Evolutionary conservation across 2,113 vertebrate species (phyloP), one percentile per base, ranked within the genome.

Genomic region (chimpanzee (Pan troglodytes)): DNA sequence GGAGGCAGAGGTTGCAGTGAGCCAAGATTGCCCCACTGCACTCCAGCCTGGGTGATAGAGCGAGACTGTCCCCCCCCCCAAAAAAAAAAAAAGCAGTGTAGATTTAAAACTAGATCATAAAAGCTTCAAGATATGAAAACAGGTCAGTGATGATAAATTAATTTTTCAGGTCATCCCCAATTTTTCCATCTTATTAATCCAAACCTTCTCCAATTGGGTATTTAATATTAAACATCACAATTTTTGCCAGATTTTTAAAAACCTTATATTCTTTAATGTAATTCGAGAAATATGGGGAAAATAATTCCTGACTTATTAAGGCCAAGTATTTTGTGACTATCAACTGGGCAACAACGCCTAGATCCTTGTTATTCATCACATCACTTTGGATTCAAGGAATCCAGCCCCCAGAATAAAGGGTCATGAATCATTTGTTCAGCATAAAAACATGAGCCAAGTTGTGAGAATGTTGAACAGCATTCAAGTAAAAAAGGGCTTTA

Each of bases 81-180:
- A 59, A 59, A 25, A 25, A 25, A 59, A 59, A 23, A 25, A 57
- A 57, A 87, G 20, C 32, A 78, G 25, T 48, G 1, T 90, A 27
- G n/a, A 67, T 93, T 76, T 82, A 93, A 96, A 91, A 90, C 61
- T 93, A 84, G 79, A 78, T 61, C 45, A 43, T n/a, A 82, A 89
- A 18, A 90, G 23, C 40, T 70, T 87, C 23, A 83, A 76, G 55
- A 85, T 91, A 68, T 6, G 6, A 83, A 79, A 94, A 88, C n/a
- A 78, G 40, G 32, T 43, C 89, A 64, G 85, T 72, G 6, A 70
- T 35, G 35, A 87, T 76, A 92, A 95, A 86, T 84, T 85, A 67
- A 80, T 57, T 95, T 93, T 93, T 50, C 27, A 91, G 67, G 59
- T 86, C 85, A 93, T 83, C 43, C 43, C 7, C 13, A 83, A 35